Conservation (phyloP, 2,888 invertebrate genomes). For the Microdon myrmicae region DNA sequence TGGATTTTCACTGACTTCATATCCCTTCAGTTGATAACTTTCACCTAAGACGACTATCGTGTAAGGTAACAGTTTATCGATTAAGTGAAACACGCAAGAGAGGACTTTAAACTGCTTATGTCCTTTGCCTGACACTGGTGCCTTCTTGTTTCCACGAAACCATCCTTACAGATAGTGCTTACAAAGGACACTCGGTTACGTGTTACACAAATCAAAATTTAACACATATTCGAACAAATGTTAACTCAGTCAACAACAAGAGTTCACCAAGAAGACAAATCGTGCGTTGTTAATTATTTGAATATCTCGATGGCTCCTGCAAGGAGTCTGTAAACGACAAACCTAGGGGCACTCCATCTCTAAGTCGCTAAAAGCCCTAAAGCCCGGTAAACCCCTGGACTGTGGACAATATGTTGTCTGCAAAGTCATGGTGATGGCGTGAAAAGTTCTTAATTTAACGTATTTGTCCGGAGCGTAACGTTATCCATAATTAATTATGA, state of each 20-base stretch:
- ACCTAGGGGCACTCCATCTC: constrained; percentile 43
- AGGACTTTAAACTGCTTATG: no score
- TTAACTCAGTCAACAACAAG: no score
- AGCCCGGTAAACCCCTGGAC: constrained; percentile 10
- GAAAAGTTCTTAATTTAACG: constrained; percentile 46
- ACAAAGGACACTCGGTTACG: no score
- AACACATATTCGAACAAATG: constrained; percentile 10
- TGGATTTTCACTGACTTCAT: no score
- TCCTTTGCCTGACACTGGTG: no score
- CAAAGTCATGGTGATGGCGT: constrained; percentile 46
- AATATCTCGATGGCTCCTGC: constrained; percentile 32
- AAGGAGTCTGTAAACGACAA: constrained; percentile 12
- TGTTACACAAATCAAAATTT: no score
- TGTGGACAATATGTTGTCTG: constrained; percentile 37
- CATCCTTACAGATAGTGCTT: no score
- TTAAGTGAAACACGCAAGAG: no score
- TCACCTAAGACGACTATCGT: no score
- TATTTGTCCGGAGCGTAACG: constrained; percentile 38
- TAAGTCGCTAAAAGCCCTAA: constrained; percentile 40
- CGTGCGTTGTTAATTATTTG: constrained; percentile 48
- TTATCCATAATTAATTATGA: constrained; percentile 51
- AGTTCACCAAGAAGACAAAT: constrained; percentile 33
- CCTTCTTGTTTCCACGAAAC: no score
- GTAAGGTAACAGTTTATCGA: no score
- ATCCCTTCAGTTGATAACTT: no score